Evolutionary conservation across 2,888 invertebrate species (phyloP), one percentile per base, ranked within the genome.

Genomic region (Alloplasta piceator): DNA sequence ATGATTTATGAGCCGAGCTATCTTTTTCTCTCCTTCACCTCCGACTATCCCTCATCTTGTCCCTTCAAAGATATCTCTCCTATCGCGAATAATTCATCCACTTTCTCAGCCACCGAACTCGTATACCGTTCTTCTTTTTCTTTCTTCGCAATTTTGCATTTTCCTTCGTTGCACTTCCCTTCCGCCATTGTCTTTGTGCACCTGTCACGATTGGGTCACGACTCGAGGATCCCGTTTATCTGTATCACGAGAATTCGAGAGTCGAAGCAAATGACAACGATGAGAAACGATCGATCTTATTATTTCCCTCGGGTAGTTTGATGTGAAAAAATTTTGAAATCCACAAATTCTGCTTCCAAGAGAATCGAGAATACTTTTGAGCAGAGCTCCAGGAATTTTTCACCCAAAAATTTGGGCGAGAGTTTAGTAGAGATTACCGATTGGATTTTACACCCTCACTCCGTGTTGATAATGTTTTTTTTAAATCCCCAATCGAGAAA

Each of bases 1-100:
- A 75, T 85, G 85, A 85, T 85, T 85, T 85, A 85, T 74, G 84
- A 74, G 78, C 63, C 73, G 14, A 50, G 39, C 36, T 43, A 55
- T 41, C 55, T 72, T 56, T 73, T 6, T 46, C 60, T n/a, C 26
- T 50, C 12, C 9, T 46, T 58, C 39, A 68, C 38, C 71, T 55
- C 36, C 63, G 55, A 41, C 16, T 26, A 43, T 48, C 64, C 0
- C n/a, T 48, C 50, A 5, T 3, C n/a, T 58, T 41, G 71, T 55
- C 26, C 50, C 72, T 61, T 72, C 52, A 63, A 56, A 43, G 56
- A 52, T 64, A 77, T 74, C 81, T 26, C 63, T 63, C 10, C 16
- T 38, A 52, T 74, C 26, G 52, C 77, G 68, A 70, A 78, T 74
- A 73, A 74, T 77, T 74, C 70, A 75, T 74, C 67, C 63, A 81